Evolutionary conservation across 2,888 invertebrate genomes (phyloP).

Genomic region (Meliscaeva auricollis): DNA sequence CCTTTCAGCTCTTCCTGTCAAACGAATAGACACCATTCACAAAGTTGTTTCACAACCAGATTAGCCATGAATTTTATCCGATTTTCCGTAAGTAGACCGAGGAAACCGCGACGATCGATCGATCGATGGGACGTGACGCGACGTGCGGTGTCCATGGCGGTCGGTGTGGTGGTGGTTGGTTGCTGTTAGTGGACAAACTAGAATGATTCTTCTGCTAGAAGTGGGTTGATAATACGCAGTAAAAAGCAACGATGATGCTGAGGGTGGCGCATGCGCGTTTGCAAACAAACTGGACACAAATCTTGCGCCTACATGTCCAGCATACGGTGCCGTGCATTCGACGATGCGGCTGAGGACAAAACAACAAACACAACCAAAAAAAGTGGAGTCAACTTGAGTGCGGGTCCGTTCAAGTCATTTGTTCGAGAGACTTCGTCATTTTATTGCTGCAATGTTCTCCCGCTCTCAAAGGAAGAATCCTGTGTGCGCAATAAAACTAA

Average conservation of each 20-base stretch:
- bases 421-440: conserved; percentile 57
- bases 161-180: neutral
- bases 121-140: neutral
- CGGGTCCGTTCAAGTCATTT: conserved; percentile 63
- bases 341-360: too few relatives aligned
- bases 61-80: conserved; percentile 70
- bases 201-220: conserved; percentile 64
- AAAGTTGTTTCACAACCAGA: conserved; percentile 69
- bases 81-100: conserved; percentile 65
- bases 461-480: conserved; percentile 46
- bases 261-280: conserved; percentile 25
- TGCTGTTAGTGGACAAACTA: conserved; percentile 62
- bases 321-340: neutral
- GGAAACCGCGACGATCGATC: neutral
- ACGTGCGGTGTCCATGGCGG: neutral
- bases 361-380: neutral
- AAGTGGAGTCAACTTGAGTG: conserved; percentile 24
- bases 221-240: conserved; percentile 55
- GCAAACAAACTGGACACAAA: conserved; percentile 57
- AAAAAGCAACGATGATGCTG: conserved; percentile 34
- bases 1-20: conserved; percentile 29
- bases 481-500: conserved; percentile 44
- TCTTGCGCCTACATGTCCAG: conserved; percentile 46
- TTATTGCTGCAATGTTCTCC: conserved; percentile 42
- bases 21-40: conserved; percentile 46